phyloP scores from a whole-genome alignment of 2,797 vertebrate species.

The Scomberomorus guttatus region DNA sequence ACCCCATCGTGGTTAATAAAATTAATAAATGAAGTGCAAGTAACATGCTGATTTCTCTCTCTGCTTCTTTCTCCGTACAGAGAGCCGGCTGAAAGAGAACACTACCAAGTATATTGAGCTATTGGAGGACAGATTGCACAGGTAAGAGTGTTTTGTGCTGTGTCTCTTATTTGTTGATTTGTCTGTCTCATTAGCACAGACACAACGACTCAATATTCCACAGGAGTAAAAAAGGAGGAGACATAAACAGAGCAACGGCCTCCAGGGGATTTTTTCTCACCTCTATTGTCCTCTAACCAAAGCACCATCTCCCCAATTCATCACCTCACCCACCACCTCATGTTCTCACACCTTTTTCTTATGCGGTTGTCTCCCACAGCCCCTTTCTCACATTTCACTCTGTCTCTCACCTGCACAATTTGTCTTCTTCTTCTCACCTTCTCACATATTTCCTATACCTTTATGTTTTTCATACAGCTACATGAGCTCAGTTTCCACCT shows the following conservation, averaged over 20 bases:
- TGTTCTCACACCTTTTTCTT: slow-evolving; percentile 58
- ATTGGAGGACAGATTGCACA: slow-evolving; percentile 85
- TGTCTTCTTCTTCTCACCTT: slow-evolving; percentile 42
- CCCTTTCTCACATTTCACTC: slow-evolving; percentile 59
- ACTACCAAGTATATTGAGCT: slow-evolving; percentile 84
- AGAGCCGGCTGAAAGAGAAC: slow-evolving; percentile 84
- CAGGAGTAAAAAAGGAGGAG: slow-evolving; percentile 30
- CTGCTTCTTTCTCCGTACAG: slow-evolving; percentile 74
- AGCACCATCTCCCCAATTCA: slow-evolving; percentile 43
- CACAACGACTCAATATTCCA: slow-evolving; percentile 19
- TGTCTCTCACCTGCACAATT: slow-evolving; percentile 64
- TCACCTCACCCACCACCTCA: slow-evolving; percentile 54
- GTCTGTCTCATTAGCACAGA: slow-evolving; percentile 16
- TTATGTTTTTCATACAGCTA: slow-evolving; percentile 7
- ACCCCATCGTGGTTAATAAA: slow-evolving; percentile 53
- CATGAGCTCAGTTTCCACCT: slow-evolving; percentile 24
- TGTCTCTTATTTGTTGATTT: background rate
- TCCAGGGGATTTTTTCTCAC: slow-evolving; percentile 58
- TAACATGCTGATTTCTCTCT: slow-evolving; percentile 52
- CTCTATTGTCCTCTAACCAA: slow-evolving; percentile 64
- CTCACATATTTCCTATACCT: slow-evolving; percentile 31
- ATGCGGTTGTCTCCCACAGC: slow-evolving; percentile 45
- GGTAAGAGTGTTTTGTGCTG: slow-evolving; percentile 73
- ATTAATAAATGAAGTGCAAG: slow-evolving; percentile 54
- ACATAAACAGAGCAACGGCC: slow-evolving; percentile 48